Percentiles rank a stretch among this genome's conserved stretches.
Conservation (phyloP, 2,888 invertebrate species). For the Steinernema hermaphroditum region DNA sequence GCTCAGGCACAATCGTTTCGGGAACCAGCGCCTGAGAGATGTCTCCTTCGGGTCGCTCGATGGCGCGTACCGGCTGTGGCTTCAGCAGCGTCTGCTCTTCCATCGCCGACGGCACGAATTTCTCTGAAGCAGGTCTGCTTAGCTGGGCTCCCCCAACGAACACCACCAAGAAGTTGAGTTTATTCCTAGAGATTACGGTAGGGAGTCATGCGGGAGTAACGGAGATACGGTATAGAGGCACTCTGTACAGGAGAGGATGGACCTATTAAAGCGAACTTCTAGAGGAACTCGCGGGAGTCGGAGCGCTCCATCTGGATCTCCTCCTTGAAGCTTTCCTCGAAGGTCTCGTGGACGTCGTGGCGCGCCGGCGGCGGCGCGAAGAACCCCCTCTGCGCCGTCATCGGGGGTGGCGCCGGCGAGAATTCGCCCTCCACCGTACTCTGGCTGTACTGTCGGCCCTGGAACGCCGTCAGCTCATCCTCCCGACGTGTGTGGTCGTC, state of each 20-base stretch:
- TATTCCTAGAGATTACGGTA: background rate
- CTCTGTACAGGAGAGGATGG: constrained; percentile 6
- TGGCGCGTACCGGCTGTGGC: constrained; percentile 57
- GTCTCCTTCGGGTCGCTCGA: constrained; percentile 52
- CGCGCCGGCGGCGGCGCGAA: constrained; percentile 35
- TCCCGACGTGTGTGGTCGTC: background rate
- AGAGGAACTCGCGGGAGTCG: constrained; percentile 52
- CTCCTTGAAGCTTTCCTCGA: constrained; percentile 63
- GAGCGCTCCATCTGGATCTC: constrained; percentile 60
- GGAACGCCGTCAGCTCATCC: background rate
- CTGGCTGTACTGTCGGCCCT: constrained; percentile 22
- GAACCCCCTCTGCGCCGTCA: constrained; percentile 24
- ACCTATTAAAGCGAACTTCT: constrained; percentile 16
- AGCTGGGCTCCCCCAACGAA: background rate
- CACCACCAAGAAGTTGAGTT: background rate
- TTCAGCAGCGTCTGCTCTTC: constrained; percentile 55
- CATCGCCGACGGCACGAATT: constrained; percentile 64
- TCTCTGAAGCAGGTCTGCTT: constrained; percentile 47
- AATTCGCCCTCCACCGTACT: constrained; percentile 28
- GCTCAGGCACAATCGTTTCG: constrained; percentile 47
- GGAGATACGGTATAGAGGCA: background rate
- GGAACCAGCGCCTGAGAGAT: constrained; percentile 54
- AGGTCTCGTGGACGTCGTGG: constrained; percentile 59
- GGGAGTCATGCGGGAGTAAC: background rate
- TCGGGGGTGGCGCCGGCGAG: constrained; percentile 9